Conservation (phyloP, 2,113 vertebrate species). For the Onychorhynchus coronatus region DNA sequence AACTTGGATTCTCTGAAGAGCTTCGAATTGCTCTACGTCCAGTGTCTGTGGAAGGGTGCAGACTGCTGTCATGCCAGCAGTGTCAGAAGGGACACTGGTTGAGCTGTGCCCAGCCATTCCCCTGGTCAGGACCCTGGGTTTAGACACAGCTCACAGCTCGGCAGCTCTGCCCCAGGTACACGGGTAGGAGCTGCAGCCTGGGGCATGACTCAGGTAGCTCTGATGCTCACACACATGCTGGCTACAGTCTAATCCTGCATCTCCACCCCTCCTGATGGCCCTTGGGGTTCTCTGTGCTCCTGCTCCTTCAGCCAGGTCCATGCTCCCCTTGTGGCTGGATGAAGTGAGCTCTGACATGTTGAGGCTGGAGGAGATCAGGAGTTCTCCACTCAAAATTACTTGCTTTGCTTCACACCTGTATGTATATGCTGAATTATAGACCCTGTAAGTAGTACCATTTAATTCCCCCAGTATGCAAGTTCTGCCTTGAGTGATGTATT, state of each 20-base stretch:
- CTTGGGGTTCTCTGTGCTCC: not conserved
- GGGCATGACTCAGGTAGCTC: not conserved
- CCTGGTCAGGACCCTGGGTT: not conserved
- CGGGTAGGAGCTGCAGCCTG: not conserved
- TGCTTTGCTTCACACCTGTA: not conserved
- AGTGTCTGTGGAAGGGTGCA: fast-evolving
- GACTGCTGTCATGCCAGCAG: not conserved
- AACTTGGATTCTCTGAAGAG: not conserved
- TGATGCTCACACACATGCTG: fast-evolving
- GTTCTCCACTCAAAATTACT: not conserved
- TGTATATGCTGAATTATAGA: not conserved
- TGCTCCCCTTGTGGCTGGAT: fast-evolving
- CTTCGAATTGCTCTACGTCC: fast-evolving
- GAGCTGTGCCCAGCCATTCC: not conserved
- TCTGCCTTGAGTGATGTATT: conserved; percentile 4
- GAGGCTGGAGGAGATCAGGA: fast-evolving
- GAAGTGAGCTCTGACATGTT: fast-evolving
- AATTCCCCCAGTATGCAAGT: not conserved
- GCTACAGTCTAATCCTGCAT: fast-evolving
- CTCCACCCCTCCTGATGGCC: not conserved
- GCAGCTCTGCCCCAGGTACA: not conserved
- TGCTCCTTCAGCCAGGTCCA: not conserved
- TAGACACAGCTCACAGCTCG: fast-evolving
- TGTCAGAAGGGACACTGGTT: not conserved
- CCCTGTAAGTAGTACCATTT: not conserved